Percentiles rank a stretch among this genome's conserved stretches.
Evolutionary conservation across 2,797 vertebrate genomes (phyloP).

Genomic region (Syndactyla subalaris): DNA sequence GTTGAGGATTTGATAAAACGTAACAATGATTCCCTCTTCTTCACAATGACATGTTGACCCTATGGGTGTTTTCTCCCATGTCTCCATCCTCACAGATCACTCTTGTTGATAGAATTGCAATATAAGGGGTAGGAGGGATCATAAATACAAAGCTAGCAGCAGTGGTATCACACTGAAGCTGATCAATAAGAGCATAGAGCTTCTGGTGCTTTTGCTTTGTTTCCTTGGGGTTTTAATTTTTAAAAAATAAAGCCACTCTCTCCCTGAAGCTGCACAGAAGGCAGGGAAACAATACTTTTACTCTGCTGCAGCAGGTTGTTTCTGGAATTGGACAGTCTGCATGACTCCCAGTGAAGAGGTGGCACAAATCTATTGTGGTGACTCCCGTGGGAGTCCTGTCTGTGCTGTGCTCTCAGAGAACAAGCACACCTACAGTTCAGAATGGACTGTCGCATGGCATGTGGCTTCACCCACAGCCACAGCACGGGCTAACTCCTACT

Average conservation of each 20-base stretch:
- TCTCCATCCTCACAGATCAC: not conserved
- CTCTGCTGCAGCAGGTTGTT: not conserved
- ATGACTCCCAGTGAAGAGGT: not conserved
- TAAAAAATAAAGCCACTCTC: not conserved
- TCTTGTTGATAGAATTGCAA: not conserved
- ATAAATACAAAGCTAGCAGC: not conserved
- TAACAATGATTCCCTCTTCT: not conserved
- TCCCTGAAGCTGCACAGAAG: not conserved
- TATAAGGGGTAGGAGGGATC: not conserved
- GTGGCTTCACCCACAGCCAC: not conserved
- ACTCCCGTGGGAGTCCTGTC: not conserved
- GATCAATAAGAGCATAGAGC: not conserved
- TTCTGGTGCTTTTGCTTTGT: not conserved
- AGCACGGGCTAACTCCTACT: fast-evolving
- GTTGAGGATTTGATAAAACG: conserved; percentile 29
- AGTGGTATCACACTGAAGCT: not conserved
- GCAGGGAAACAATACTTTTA: not conserved
- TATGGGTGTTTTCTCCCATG: not conserved
- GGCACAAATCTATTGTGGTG: not conserved
- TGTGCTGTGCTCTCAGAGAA: not conserved
- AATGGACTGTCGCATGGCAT: fast-evolving
- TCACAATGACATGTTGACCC: not conserved
- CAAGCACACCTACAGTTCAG: not conserved
- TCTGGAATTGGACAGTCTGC: not conserved
- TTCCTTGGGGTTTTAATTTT: not conserved